phyloP scores from a whole-genome alignment of 1,140 invertebrate species.

The Pectinophora gossypiella region DNA sequence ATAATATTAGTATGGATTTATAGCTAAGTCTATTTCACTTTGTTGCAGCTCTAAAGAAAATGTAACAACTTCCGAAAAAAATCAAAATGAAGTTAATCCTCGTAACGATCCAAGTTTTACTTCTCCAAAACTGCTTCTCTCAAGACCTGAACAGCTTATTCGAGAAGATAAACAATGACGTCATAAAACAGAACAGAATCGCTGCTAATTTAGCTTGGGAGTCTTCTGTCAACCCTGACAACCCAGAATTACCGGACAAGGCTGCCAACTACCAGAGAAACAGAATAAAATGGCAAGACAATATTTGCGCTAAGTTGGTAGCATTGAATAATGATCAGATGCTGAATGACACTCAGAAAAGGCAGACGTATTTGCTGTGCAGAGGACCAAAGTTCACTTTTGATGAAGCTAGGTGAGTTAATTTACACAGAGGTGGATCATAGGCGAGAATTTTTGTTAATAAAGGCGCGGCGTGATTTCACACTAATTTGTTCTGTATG shows the following conservation, averaged over 20 bases:
- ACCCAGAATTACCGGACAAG: conserved; percentile 13
- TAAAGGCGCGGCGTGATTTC: too few relatives aligned
- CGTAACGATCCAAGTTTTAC: neutral
- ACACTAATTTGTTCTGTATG: too few relatives aligned
- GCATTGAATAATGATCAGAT: conserved; percentile 19
- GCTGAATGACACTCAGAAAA: conserved; percentile 38
- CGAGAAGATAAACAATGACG: conserved; percentile 35
- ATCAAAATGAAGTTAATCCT: neutral
- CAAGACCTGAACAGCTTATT: conserved; percentile 27
- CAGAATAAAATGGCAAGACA: conserved; percentile 37
- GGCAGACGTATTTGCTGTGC: conserved; percentile 46
- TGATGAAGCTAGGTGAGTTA: conserved; percentile 40
- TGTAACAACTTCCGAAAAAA: too few relatives aligned
- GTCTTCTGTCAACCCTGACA: conserved; percentile 31
- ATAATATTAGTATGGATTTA: too few relatives aligned
- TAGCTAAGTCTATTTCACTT: too few relatives aligned
- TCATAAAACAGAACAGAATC: conserved; percentile 31
- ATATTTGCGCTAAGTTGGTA: conserved; percentile 28
- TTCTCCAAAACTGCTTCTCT: conserved; percentile 5
- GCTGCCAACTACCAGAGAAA: conserved; percentile 29
- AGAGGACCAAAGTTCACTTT: conserved; percentile 29
- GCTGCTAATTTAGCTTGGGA: conserved; percentile 46
- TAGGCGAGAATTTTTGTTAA: too few relatives aligned
- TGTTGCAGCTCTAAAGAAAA: too few relatives aligned
- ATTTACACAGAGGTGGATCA: too few relatives aligned